Evolutionary conservation across 2,888 invertebrate genomes (phyloP), one percentile per base, ranked within the genome.

Genomic region (Pseudococcus jackbeardsleyi): DNA sequence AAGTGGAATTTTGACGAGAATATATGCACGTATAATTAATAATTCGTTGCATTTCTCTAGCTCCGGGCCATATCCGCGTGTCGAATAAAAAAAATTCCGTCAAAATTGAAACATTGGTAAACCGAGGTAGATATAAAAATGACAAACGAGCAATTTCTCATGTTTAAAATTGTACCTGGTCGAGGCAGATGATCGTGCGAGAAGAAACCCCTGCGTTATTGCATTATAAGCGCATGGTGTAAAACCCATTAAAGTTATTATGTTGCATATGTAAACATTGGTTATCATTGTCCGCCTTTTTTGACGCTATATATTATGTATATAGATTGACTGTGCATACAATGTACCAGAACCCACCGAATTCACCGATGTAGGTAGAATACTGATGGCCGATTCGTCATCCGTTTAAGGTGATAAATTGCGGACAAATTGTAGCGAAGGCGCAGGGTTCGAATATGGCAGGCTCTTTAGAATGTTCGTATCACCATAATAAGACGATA

Each of bases 291-390:
- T 50, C 50, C 50, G 50, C 50, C 50, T 50, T 15, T 50, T 17
- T 50, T 17, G 50, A 50, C 50, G 17, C 50, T 15, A 50, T 50
- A 50, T 50, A 50, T 50, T 50, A 50, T 17, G 15, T 50, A 50
- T 50, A 50, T 50, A 50, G 50, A 50, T 50, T 50, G 50, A 50
- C 50, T 50, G 3, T 33, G 26, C 17, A 17, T 50, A 50, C 50
- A 50, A 50, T 50, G 50, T 50, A 50, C 12, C 2, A 77, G 7
- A 39, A 33, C 33, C 77, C 33, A 39, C 77, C 77, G 77, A 77
- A 77, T 77, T 77, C 33, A 39, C 77, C 77, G 77, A 77, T 77
- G 77, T 77, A 77, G 77, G 77, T 77, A 77, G 39, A 39, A 77
- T 39, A 33, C 50, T 39, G 77, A 77, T 26, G 17, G 77, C 33